Evolutionary conservation across 2,888 invertebrate genomes (phyloP).

Genomic region (Drosophila vallismaia): DNA sequence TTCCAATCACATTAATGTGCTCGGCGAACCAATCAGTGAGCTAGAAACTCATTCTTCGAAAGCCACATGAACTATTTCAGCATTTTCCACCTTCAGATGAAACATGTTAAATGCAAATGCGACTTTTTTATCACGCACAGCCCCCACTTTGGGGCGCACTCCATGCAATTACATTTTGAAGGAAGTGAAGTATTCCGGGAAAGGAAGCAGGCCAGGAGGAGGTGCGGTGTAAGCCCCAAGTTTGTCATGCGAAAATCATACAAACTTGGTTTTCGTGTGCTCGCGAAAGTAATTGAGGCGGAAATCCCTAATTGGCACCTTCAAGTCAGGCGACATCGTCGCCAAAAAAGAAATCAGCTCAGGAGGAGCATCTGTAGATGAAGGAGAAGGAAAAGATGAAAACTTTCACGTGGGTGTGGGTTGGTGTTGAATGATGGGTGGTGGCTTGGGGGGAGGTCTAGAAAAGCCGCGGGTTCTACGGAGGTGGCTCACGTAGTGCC

Average conservation of each 20-base stretch:
- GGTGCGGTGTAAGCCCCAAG: conserved; percentile 61
- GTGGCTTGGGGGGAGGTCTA: neutral
- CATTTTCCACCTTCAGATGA: conserved; percentile 46
- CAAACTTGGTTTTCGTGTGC: conserved; percentile 78
- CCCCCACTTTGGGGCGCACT: conserved; percentile 30
- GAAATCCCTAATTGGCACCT: conserved; percentile 80
- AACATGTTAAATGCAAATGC: conserved; percentile 73
- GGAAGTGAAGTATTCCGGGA: conserved; percentile 63
- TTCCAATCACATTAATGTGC: conserved; percentile 13
- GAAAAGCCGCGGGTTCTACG: neutral
- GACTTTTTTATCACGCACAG: conserved; percentile 64
- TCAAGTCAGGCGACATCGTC: conserved; percentile 54
- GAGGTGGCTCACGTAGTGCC: conserved; percentile 65
- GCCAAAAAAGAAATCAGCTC: conserved; percentile 61
- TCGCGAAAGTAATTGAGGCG: conserved; percentile 77
- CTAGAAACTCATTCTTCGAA: conserved; percentile 18
- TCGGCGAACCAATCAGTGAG: conserved; percentile 30
- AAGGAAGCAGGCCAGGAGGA: conserved; percentile 45
- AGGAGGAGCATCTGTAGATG: conserved; percentile 28
- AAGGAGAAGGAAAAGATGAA: conserved; percentile 42
- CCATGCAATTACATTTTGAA: conserved; percentile 70
- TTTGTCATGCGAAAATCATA: conserved; percentile 81
- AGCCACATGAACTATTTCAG: conserved; percentile 59
- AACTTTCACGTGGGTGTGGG: conserved; percentile 45
- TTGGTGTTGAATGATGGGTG: neutral